Conservation (phyloP, 2,888 invertebrate species). For the Sesamia inferens region DNA sequence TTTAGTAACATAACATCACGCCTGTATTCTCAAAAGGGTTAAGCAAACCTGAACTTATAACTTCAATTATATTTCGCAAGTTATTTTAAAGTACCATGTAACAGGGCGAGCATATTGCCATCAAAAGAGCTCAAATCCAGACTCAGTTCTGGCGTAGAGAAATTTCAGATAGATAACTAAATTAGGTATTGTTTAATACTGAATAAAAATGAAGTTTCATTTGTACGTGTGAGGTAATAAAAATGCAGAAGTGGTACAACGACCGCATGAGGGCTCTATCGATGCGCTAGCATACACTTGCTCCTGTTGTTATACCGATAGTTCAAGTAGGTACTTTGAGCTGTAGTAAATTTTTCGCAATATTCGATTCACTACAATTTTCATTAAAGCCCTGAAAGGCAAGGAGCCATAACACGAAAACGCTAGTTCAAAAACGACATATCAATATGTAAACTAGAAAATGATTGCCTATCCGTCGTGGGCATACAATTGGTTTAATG, state of each 20-base stretch:
- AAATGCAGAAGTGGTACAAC: constrained; percentile 68
- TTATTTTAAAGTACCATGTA: background rate
- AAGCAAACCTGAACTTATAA: background rate
- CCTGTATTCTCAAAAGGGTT: background rate
- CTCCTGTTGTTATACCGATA: constrained; percentile 60
- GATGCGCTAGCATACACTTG: constrained; percentile 71
- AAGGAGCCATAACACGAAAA: constrained; percentile 56
- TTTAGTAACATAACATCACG: constrained; percentile 28
- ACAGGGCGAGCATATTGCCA: background rate
- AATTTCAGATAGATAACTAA: background rate
- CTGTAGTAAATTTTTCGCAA: constrained; percentile 62
- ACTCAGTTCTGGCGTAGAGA: background rate
- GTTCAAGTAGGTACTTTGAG: constrained; percentile 57
- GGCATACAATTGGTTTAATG: constrained; percentile 62
- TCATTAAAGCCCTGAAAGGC: constrained; percentile 50
- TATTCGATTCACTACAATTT: constrained; percentile 52
- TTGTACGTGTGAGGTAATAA: constrained; percentile 68
- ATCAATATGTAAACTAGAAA: constrained; percentile 63
- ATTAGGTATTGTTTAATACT: constrained; percentile 46
- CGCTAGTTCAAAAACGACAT: constrained; percentile 49
- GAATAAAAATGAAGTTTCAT: constrained; percentile 67
- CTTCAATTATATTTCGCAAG: background rate
- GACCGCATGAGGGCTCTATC: constrained; percentile 82
- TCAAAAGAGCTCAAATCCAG: background rate
- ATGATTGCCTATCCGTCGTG: constrained; percentile 52